Base-by-base conservation (phyloP, 2,113 vertebrate genomes). In the Neodontobutis hainanensis region DNA sequence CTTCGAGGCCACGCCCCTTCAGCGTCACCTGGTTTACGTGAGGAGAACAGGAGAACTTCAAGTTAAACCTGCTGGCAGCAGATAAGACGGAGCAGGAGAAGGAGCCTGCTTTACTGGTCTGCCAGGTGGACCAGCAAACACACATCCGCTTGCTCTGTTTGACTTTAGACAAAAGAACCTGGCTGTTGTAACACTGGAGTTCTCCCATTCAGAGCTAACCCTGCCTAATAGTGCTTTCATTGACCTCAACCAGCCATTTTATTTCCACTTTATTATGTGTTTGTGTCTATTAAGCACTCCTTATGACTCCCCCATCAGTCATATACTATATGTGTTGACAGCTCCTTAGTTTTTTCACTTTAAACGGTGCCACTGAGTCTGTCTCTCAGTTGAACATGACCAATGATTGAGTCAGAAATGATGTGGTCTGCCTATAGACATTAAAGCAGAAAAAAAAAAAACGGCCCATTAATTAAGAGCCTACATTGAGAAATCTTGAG, bases 41-140 rank as follows among this genome's bases (percentile, higher is more conserved):
- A 79, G 58, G 74, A 67, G 73, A 78, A 70, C 11, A 90, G 70
- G 65, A 45, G 15, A 34, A 65, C 34, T 76, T 84, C 84, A 35
- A 0, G 85, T 86, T 77, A 8, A 68, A 86, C 88, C 68, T 70
- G 90, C 70, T 82, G 70, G 59, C 68, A 48, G 70, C 15, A 61
- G 85, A 85, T 82, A 68, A 76, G 78, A 78, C 69, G 53, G 63
- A 3, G 5, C 40, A 38, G 61, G 8, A 3, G 5, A 44, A 38
- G 61, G 8, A 85, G 65, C 85, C 72, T 63, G 88, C 70, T 78
- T 51, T 8, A 79, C 87, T 43, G 83, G 90, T 91, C 68, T 42
- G 73, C 69, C 77, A 6, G 70, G 82, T 27, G 35, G 46, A 19
- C 36, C 60, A 62, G 78, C 70, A 80, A 80, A 80, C 58, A 78